Conservation (phyloP, 2,797 vertebrate genomes). For the Malacoctenus gilli region DNA sequence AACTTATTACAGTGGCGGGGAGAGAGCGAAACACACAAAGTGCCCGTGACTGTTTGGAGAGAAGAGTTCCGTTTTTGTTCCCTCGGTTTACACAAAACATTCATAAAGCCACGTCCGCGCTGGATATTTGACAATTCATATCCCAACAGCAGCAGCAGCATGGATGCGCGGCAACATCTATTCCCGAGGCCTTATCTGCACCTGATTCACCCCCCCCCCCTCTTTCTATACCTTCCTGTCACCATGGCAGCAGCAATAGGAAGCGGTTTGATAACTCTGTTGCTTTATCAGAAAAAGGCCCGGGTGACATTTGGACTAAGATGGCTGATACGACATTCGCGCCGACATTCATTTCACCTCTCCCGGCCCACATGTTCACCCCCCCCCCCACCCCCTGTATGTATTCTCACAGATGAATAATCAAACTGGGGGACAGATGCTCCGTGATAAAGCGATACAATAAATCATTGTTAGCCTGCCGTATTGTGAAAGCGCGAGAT, state of each 20-base stretch:
- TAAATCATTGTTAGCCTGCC: conserved; percentile 9
- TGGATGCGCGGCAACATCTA: conserved; percentile 44
- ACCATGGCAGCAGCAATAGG: conserved; percentile 68
- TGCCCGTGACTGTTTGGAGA: background rate
- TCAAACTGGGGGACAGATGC: conserved; percentile 19
- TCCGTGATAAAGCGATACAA: conserved; percentile 27
- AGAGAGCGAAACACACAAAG: too few species aligned
- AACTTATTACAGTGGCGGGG: too few species aligned
- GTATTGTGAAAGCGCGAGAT: conserved; percentile 17
- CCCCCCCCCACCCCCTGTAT: conserved; percentile 25
- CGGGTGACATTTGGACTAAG: conserved; percentile 69
- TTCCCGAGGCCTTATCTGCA: conserved; percentile 54
- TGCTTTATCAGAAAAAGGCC: conserved; percentile 60
- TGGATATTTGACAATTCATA: conserved; percentile 28
- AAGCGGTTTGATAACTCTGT: conserved; percentile 71
- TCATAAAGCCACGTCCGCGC: background rate
- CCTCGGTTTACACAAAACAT: background rate
- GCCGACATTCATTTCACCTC: conserved; percentile 61
- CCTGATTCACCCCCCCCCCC: conserved; percentile 50
- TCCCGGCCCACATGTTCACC: conserved; percentile 38
- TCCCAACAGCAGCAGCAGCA: conserved; percentile 16
- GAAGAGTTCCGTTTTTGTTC: background rate
- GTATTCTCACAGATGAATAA: conserved; percentile 46
- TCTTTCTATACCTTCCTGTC: conserved; percentile 63
- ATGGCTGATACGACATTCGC: conserved; percentile 54